phyloP scores from a whole-genome alignment of 2,888 invertebrate genomes.

The Plemyria rubiginata region DNA sequence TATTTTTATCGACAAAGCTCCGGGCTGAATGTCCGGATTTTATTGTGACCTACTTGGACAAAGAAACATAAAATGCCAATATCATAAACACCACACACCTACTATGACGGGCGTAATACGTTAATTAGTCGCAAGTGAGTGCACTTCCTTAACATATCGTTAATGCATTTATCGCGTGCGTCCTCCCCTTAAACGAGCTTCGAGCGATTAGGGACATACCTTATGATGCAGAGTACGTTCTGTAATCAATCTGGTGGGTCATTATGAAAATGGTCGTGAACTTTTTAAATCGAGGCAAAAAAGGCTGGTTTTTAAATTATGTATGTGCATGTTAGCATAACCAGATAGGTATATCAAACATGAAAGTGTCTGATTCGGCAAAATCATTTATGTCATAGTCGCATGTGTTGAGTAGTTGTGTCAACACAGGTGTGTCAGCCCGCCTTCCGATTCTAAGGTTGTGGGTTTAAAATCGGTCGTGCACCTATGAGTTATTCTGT shows the following conservation, averaged over 20 bases:
- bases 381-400: too few relatives aligned
- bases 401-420: too few relatives aligned
- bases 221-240: conserved; percentile 25
- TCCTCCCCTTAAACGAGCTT: conserved; percentile 33
- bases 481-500: too few relatives aligned
- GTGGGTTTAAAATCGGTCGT: too few relatives aligned
- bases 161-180: conserved; percentile 69
- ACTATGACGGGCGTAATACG: conserved; percentile 39
- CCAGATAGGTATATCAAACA: background rate
- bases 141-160: conserved; percentile 56
- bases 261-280: conserved; percentile 24
- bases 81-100: conserved; percentile 34
- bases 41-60: conserved; percentile 21
- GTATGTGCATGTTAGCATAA: background rate
- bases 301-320: background rate
- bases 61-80: conserved; percentile 25
- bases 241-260: conserved; percentile 32
- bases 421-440: too few relatives aligned
- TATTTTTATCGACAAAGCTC: conserved; percentile 24
- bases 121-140: conserved; percentile 61
- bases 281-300: conserved; percentile 18
- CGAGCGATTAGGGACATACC: conserved; percentile 34
- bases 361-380: too few relatives aligned
- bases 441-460: too few relatives aligned
- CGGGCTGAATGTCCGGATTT: conserved; percentile 25